These are phyloP conservation scores for Phylloscopus trochiloides DNA, from an alignment of 2,113 vertebrate genomes.

Conservation along the genomic window DNA sequence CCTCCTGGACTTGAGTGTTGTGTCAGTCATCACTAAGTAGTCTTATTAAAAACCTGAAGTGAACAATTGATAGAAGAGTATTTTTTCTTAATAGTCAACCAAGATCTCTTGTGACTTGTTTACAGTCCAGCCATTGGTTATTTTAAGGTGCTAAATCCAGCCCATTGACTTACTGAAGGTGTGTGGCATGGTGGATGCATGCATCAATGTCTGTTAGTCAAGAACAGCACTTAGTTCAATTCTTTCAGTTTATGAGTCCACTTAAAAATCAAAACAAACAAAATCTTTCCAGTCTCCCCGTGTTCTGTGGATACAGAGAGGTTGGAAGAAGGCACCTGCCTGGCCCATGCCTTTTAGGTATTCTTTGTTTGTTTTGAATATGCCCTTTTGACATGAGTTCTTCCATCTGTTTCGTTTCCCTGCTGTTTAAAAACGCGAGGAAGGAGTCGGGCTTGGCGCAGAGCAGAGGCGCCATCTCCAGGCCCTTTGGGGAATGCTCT, in stretches of 20 bases:
- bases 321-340: not conserved
- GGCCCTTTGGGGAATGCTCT: slow-evolving; percentile 22
- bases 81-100: not conserved
- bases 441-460: not conserved
- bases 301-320: not conserved
- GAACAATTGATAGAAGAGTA: not conserved
- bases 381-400: not conserved
- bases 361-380: not conserved
- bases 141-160: not conserved
- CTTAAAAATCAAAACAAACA: not conserved
- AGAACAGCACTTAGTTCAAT: not conserved
- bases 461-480: slow-evolving; percentile 62
- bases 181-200: not conserved
- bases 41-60: not conserved
- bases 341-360: not conserved
- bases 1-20: not conserved
- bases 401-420: not conserved
- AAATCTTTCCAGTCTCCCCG: not conserved
- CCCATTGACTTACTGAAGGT: not conserved
- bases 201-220: not conserved
- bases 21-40: not conserved
- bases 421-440: not conserved
- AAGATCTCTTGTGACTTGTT: not conserved
- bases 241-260: not conserved
- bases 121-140: not conserved